Base-by-base conservation (phyloP, 2,888 invertebrate species). In the Cataglyphis rosenhaueri region DNA sequence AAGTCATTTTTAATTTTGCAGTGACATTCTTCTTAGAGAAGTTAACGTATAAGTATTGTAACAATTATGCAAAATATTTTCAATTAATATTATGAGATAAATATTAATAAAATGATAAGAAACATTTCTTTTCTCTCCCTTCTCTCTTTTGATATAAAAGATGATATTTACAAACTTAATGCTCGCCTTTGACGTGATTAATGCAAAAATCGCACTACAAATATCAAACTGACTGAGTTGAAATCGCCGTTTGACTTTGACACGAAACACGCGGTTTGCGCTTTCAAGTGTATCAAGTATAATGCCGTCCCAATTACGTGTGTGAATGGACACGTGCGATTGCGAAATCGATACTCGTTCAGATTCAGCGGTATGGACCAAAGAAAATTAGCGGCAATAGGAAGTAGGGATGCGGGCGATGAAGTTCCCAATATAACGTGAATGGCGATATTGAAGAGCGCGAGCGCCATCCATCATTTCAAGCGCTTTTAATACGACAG, bases 191-290 rank as follows among this genome's bases (percentile, higher is more conserved):
- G 41, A 25, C 12, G 21, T 78, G 76, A 68, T 78, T 78, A 78
- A 78, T 78, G 70, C 59, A 41, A 70, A 57, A 18, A 21, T 57
- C 41, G 32, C 18, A 10, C 21, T 32, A 59, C 57, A 44, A 52
- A 32, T 41, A 70, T 52, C 78, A 41, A 57, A 57, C 32, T 57
- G 32, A 70, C 57, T 21, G 41, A 78, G 41, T 57, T 59, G 78
- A 78, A 78, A 78, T 70, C 32, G 70, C 44, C 57, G 70, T 41
- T 70, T 70, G 78, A 78, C 78, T 78, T 78, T 78, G 78, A 78
- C 78, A 55, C 76, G 70, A 41, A 29, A 57, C 68, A 41, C 18
- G 15, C 70, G 70, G 44, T 44, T 44, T 59, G 41, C 57, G 57
- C 57, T 78, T 70, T 70, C 78, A 68, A 78, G 78, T 78, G 57